Conservation (phyloP, 2,888 invertebrate species). For the Melieria omissa region DNA sequence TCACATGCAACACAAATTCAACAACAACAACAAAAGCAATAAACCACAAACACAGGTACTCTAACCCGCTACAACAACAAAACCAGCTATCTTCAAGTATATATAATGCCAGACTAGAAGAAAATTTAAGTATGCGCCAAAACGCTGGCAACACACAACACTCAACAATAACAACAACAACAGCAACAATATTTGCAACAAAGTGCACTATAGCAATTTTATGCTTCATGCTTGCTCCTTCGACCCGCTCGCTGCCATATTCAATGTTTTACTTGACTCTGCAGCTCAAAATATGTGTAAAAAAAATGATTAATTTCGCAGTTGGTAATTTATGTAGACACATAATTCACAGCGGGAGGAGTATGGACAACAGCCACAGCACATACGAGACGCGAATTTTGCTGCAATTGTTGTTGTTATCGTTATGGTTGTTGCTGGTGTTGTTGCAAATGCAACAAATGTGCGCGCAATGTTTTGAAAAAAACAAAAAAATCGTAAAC, state of each 20-base stretch:
- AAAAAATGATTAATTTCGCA: constrained; percentile 62
- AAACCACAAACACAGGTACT: background rate
- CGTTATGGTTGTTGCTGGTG: constrained; percentile 9
- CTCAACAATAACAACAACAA: too few species aligned
- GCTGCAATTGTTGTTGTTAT: constrained; percentile 6
- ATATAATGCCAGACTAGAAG: background rate
- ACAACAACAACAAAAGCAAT: constrained; percentile 10
- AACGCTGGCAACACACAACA: background rate
- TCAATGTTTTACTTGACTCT: too few species aligned
- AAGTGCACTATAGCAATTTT: too few species aligned
- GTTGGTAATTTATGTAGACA: constrained; percentile 62
- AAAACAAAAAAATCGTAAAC: background rate
- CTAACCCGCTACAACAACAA: background rate
- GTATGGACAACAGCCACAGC: background rate
- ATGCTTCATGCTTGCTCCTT: too few species aligned
- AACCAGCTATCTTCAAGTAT: background rate
- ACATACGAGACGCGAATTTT: background rate
- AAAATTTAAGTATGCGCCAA: background rate
- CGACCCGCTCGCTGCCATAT: too few species aligned
- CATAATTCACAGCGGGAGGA: constrained; percentile 60
- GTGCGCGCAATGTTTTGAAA: background rate
- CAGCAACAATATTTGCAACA: too few species aligned
- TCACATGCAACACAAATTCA: constrained; percentile 20
- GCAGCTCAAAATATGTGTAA: background rate
- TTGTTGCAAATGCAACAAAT: background rate